Percentiles rank a stretch among this genome's conserved stretches.
phyloP scores from a whole-genome alignment of 2,797 vertebrate species.

The Gymnopithys bicolor region DNA sequence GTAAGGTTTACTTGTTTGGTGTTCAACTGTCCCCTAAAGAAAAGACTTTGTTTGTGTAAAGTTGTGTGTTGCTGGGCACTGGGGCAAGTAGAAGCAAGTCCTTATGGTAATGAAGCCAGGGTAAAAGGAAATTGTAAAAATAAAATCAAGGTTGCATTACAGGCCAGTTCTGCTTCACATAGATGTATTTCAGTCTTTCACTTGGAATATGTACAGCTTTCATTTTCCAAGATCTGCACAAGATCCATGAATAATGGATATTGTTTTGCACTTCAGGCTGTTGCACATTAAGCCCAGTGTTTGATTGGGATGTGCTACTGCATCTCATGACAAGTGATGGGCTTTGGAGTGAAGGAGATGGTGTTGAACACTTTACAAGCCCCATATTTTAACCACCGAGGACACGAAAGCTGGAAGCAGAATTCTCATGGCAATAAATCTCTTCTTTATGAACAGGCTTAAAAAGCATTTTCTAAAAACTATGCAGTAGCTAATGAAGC shows the following conservation, averaged over 20 bases:
- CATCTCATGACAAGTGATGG: neutral
- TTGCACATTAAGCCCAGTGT: neutral
- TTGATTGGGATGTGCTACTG: neutral
- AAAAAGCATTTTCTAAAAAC: conserved; percentile 35
- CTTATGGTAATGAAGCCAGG: neutral
- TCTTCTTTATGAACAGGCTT: neutral
- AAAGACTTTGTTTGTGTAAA: neutral
- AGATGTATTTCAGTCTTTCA: conserved; percentile 46
- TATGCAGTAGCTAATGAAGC: conserved; percentile 24
- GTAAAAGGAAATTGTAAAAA: conserved; percentile 27
- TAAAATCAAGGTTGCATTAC: neutral
- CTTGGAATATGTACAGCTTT: conserved; percentile 60
- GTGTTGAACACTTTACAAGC: neutral
- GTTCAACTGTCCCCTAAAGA: neutral
- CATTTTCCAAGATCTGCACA: conserved; percentile 62
- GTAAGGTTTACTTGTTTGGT: neutral
- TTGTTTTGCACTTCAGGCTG: conserved; percentile 32
- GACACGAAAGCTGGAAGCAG: neutral
- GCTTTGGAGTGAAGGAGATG: neutral
- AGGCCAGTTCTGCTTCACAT: conserved; percentile 49
- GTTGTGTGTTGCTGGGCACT: neutral
- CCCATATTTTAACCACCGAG: neutral
- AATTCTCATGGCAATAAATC: conserved; percentile 4
- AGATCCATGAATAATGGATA: conserved; percentile 32
- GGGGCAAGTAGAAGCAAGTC: conserved; percentile 26